phyloP scores from a whole-genome alignment of 2,888 invertebrate genomes.

The Brachycybe producta region DNA sequence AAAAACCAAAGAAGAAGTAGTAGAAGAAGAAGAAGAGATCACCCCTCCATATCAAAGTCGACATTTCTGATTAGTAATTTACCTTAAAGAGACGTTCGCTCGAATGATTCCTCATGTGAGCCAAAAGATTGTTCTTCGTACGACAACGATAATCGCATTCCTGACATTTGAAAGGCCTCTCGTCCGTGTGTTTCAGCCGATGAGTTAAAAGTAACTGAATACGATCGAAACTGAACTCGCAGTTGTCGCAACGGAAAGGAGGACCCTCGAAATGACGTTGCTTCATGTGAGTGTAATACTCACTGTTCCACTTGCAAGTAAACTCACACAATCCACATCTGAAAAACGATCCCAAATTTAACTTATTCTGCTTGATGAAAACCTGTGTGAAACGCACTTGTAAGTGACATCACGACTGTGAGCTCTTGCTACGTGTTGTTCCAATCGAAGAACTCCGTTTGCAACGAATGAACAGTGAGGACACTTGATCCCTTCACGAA shows the following conservation, averaged over 20 bases:
- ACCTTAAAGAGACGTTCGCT: conserved; percentile 42
- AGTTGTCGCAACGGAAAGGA: conserved; percentile 50
- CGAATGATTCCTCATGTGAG: conserved; percentile 46
- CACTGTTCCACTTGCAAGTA: conserved; percentile 47
- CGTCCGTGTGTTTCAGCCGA: conserved; percentile 42
- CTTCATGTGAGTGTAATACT: conserved; percentile 48
- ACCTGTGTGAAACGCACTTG: conserved; percentile 26
- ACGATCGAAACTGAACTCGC: conserved; percentile 40
- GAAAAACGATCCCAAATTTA: background rate
- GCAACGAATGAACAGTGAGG: conserved; percentile 43
- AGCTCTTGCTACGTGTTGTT: conserved; percentile 43
- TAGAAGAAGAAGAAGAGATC: background rate
- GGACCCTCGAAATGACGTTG: conserved; percentile 44
- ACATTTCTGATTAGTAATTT: background rate
- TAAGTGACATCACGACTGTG: conserved; percentile 46
- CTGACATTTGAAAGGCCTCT: conserved; percentile 38
- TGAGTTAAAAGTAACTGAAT: conserved; percentile 47
- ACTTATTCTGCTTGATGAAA: background rate
- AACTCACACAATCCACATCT: conserved; percentile 47
- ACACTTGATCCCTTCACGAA: conserved; percentile 30
- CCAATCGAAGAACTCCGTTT: conserved; percentile 39
- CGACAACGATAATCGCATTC: conserved; percentile 46
- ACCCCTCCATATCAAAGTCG: background rate
- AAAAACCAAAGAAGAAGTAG: background rate
- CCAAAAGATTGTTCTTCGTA: conserved; percentile 43